Evolutionary conservation across 2,113 vertebrate species (phyloP).

Genomic region (Spilogale gracilis): DNA sequence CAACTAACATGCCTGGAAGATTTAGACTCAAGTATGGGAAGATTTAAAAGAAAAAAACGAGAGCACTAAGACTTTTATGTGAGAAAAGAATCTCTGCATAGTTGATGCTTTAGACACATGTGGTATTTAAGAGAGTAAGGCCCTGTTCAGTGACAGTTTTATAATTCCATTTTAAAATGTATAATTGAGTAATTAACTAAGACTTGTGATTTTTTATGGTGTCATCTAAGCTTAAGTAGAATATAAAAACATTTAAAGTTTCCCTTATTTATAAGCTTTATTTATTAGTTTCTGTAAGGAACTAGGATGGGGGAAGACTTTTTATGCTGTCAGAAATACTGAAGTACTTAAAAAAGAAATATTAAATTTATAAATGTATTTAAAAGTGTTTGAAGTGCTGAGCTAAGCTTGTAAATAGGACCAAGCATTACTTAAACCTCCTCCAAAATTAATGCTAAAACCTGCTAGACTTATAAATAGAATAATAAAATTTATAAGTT

Average conservation of each 20-base stretch:
- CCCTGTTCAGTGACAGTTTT: not conserved
- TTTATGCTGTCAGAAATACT: conserved; percentile 55
- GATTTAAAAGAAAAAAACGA: not conserved
- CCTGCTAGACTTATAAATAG: not conserved
- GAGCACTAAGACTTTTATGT: not conserved
- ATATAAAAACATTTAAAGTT: conserved; percentile 34
- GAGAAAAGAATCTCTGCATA: not conserved
- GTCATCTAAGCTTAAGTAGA: conserved; percentile 56
- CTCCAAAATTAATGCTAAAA: conserved; percentile 17
- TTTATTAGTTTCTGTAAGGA: conserved; percentile 34
- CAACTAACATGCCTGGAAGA: not conserved
- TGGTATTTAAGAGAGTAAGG: not conserved
- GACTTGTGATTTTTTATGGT: conserved; percentile 19
- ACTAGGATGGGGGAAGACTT: conserved; percentile 24
- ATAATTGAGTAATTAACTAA: conserved; percentile 51
- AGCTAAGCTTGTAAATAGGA: conserved; percentile 53
- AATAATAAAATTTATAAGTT: conserved; percentile 33
- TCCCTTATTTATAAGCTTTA: conserved; percentile 56
- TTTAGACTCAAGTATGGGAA: not conserved
- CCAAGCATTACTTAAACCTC: conserved; percentile 6
- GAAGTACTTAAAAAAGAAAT: conserved; percentile 33
- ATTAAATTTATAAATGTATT: conserved; percentile 47
- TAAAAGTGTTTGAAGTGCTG: conserved; percentile 27
- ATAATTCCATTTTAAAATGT: conserved; percentile 58
- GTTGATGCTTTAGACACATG: not conserved